These are phyloP conservation scores for Psittacus erithacus DNA, from an alignment of 2,113 vertebrate species.

Conservation along the genomic window DNA sequence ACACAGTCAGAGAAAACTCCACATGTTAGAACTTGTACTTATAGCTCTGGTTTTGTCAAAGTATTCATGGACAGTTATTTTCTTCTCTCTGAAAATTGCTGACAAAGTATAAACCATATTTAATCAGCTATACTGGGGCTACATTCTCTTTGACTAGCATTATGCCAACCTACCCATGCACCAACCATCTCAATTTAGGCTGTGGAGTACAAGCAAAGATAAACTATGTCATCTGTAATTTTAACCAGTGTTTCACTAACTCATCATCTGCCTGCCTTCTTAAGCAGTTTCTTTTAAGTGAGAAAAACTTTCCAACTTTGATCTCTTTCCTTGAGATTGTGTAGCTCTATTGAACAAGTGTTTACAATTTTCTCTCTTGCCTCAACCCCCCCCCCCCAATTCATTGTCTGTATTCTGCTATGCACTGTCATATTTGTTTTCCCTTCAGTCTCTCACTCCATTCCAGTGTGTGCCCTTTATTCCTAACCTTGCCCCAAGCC, in stretches of 20 bases:
- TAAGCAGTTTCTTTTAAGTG: background rate
- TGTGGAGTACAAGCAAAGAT: background rate
- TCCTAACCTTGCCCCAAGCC: fast-evolving
- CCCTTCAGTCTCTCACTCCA: background rate
- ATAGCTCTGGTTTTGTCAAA: background rate
- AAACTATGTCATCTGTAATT: background rate
- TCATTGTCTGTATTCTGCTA: background rate
- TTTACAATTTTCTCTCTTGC: background rate
- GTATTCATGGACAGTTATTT: background rate
- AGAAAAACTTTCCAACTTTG: background rate
- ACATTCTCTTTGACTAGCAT: background rate
- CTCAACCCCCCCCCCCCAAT: background rate
- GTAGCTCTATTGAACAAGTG: background rate
- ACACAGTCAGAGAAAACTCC: background rate
- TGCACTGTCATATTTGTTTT: background rate
- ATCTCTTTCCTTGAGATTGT: background rate
- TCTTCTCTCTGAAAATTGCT: background rate
- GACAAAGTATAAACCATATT: background rate
- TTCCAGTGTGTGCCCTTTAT: background rate
- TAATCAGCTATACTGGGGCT: background rate
- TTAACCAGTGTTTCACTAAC: background rate
- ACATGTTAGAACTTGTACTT: background rate
- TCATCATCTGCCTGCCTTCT: background rate
- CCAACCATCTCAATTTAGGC: background rate
- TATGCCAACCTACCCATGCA: background rate